Evolutionary conservation across 2,113 vertebrate species (phyloP).

Genomic region (Otocyon megalotis): DNA sequence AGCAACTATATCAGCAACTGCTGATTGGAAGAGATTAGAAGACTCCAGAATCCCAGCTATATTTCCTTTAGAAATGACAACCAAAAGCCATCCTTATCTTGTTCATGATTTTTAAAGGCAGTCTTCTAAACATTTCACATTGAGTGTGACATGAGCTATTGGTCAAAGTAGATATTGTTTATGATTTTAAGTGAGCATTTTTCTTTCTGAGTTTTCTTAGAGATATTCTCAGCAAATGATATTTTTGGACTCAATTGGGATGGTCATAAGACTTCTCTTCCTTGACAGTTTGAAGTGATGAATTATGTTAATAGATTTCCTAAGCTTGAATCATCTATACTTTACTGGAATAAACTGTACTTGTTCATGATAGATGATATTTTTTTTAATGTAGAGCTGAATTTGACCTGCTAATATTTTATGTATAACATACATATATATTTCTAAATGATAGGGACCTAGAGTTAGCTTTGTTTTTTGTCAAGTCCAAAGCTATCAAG

Average conservation of each 20-base stretch:
- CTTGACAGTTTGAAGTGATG: conserved; percentile 1
- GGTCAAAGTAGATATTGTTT: conserved; percentile 45
- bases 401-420: conserved; percentile 25
- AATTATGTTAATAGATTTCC: conserved; percentile 40
- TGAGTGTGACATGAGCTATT: conserved; percentile 54
- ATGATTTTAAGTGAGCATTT: conserved; percentile 54
- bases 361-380: neutral
- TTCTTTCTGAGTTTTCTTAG: conserved; percentile 50
- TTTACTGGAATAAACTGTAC: conserved; percentile 34
- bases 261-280: conserved; percentile 12
- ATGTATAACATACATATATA: neutral
- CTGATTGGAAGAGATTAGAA: conserved; percentile 11
- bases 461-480: neutral
- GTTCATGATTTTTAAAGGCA: conserved; percentile 54
- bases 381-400: conserved; percentile 8
- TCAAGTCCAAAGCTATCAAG: neutral
- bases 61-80: conserved; percentile 44
- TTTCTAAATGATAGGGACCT: neutral
- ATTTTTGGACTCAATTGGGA: neutral
- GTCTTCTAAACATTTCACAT: conserved; percentile 44
- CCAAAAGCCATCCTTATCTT: neutral
- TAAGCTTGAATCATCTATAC: neutral
- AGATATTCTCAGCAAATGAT: conserved; percentile 23
- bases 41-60: neutral
- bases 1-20: conserved; percentile 2